These are phyloP conservation scores for Scrobipalpa atriplicella DNA, from an alignment of 2,888 invertebrate genomes.

Conservation along the genomic window DNA sequence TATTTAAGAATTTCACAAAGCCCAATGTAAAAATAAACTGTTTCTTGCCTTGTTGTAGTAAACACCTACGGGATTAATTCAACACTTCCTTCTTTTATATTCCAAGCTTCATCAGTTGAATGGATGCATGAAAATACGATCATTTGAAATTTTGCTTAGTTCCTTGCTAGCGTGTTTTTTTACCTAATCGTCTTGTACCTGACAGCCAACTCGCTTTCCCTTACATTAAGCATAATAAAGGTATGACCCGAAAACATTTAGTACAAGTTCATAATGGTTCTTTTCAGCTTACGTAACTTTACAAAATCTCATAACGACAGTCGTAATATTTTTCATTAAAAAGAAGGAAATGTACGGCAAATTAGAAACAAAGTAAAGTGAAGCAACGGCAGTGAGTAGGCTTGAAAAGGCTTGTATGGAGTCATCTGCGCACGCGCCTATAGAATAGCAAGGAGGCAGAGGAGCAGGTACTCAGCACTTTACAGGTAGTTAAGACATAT, in stretches of 20 bases:
- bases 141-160: not conserved
- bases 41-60: too few species aligned
- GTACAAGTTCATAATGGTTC: not conserved
- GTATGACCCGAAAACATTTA: conserved; percentile 5
- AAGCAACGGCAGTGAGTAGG: conserved; percentile 8
- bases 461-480: not conserved
- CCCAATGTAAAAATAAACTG: too few species aligned
- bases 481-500: not conserved
- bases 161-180: not conserved
- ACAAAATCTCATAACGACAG: not conserved
- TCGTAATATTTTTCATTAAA: conserved; percentile 7
- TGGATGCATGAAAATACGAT: too few species aligned
- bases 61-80: too few species aligned
- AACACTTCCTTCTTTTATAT: not conserved
- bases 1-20: too few species aligned
- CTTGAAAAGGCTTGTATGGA: conserved; percentile 11
- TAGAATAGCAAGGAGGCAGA: not conserved
- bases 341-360: conserved; percentile 3
- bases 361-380: conserved; percentile 2
- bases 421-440: not conserved
- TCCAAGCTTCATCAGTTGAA: not conserved
- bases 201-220: not conserved
- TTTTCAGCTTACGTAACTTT: not conserved
- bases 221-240: conserved; percentile 5
- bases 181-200: not conserved